These are phyloP conservation scores for Diabrotica undecimpunctata DNA, from an alignment of 1,140 invertebrate genomes.

Conservation along the genomic window DNA sequence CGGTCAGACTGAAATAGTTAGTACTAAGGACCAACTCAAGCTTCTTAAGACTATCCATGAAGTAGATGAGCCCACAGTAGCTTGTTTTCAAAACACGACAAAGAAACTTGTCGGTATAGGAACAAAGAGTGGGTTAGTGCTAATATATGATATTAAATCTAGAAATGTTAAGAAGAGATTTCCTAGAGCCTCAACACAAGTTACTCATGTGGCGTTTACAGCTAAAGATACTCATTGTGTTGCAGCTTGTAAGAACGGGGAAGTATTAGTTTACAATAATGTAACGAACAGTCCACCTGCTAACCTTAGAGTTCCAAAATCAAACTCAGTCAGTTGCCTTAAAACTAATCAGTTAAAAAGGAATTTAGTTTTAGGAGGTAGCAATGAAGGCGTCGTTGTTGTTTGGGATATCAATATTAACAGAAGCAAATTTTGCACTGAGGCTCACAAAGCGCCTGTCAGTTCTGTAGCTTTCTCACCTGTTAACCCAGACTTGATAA, in stretches of 20 bases:
- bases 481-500: slow-evolving; percentile 35
- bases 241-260: slow-evolving; percentile 39
- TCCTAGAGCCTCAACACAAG: slow-evolving; percentile 28
- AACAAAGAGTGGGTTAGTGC: slow-evolving; percentile 37
- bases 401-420: slow-evolving; percentile 44
- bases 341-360: slow-evolving; percentile 38
- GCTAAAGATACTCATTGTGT: slow-evolving; percentile 42
- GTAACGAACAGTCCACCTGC: slow-evolving; percentile 31
- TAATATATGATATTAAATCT: slow-evolving; percentile 44
- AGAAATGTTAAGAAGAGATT: slow-evolving; percentile 36
- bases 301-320: slow-evolving; percentile 39
- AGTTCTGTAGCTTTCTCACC: slow-evolving; percentile 39
- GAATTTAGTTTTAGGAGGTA: slow-evolving; percentile 37
- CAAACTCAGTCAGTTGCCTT: slow-evolving; percentile 35
- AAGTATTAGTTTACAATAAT: slow-evolving; percentile 39
- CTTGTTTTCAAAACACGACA: slow-evolving; percentile 41
- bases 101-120: slow-evolving; percentile 44
- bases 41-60: slow-evolving; percentile 38
- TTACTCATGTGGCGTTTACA: slow-evolving; percentile 37
- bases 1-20: slow-evolving; percentile 41
- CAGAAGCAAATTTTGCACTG: slow-evolving; percentile 32
- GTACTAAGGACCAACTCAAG: slow-evolving; percentile 38
- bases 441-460: slow-evolving; percentile 39
- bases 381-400: slow-evolving; percentile 42
- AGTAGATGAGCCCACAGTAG: slow-evolving; percentile 40